Percentiles rank a stretch among this genome's conserved stretches.
These are phyloP conservation scores for Anagyrus pseudococci DNA, from an alignment of 2,888 invertebrate species.

Conservation along the genomic window DNA sequence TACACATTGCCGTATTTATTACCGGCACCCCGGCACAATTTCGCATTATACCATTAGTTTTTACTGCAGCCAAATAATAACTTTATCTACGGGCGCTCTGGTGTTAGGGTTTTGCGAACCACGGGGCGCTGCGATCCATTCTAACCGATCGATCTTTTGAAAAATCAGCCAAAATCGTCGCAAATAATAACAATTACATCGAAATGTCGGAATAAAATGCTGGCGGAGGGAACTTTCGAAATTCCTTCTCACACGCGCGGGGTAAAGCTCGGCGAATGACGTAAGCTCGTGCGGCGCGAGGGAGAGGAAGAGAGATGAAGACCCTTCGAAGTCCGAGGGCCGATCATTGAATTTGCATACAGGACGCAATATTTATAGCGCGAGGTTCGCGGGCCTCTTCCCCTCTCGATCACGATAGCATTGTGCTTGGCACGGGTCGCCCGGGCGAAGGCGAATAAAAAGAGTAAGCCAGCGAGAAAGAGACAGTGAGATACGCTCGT, in stretches of 20 bases:
- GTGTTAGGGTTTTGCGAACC: background rate
- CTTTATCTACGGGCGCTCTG: no score
- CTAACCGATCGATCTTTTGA: background rate
- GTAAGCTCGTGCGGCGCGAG: no score
- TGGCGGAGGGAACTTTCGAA: no score
- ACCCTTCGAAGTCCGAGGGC: slow-evolving; percentile 28
- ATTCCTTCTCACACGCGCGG: no score
- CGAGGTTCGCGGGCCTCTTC: slow-evolving; percentile 42
- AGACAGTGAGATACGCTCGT: background rate
- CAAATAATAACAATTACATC: no score
- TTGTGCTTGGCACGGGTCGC: slow-evolving; percentile 40
- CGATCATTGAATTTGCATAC: slow-evolving; percentile 55
- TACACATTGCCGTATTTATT: slow-evolving; percentile 4
- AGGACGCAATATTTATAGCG: slow-evolving; percentile 49
- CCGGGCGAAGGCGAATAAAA: background rate
- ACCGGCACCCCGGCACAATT: no score
- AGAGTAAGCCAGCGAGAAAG: slow-evolving; percentile 20
- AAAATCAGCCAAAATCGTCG: background rate
- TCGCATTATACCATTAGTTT: slow-evolving; percentile 15
- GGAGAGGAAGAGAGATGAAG: slow-evolving; percentile 11
- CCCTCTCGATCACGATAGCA: slow-evolving; percentile 52
- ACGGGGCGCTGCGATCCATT: background rate
- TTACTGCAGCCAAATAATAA: no score
- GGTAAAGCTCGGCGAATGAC: no score
- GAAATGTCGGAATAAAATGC: no score